Base-by-base conservation (phyloP, 2,113 vertebrate genomes). In the Clinocottus analis region DNA sequence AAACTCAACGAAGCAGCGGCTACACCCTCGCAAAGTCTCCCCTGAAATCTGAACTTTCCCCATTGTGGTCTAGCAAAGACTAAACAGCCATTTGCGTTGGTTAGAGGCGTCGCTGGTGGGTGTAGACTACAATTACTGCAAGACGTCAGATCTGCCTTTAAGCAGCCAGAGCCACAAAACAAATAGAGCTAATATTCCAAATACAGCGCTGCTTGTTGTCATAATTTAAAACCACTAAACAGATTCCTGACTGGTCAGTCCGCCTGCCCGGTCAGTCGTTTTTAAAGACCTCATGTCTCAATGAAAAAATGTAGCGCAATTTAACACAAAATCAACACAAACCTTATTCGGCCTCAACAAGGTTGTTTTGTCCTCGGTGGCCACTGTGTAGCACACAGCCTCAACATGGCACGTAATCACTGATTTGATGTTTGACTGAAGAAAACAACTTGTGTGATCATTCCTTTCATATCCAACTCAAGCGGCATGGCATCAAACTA, bases 41-140 rank as follows among this genome's bases (percentile, higher is more conserved):
- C 5, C 29, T 0, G 1, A 64, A 53, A 51, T 53, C 0, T 2
- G 1, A 35, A 37, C 37, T 77, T 77, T 41, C 33, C 39, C 65
- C 65, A 41, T 23, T 75, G 79, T 75, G 64, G 68, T 81, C n/a
- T 25, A 27, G 68, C 35, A 45, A 43, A 62, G 23, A 43, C 79
- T 51, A 35, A 81, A 79, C 21, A 63, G 55, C 61, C 16, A 17
- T 76, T 86, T 63, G 33, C 73, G 72, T 68, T 35, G 33, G 58
- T 68, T 55, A 11, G 60, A 76, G 59, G 63, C 39, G 41, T 59
- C 33, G n/a, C 39, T 23, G 1, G 10, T 56, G 47, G 25, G 41
- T 72, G 68, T 47, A 82, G 21, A 61, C 49, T n/a, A 41, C 77
- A 71, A 72, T 85, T 79, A 83, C 37, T 76, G 51, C 59, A 63